A percentile compares a stretch with the other conserved stretches of the same genome.
Evolutionary conservation across 2,797 vertebrate species (phyloP).

Genomic region (Paramormyrops hopkinsi): DNA sequence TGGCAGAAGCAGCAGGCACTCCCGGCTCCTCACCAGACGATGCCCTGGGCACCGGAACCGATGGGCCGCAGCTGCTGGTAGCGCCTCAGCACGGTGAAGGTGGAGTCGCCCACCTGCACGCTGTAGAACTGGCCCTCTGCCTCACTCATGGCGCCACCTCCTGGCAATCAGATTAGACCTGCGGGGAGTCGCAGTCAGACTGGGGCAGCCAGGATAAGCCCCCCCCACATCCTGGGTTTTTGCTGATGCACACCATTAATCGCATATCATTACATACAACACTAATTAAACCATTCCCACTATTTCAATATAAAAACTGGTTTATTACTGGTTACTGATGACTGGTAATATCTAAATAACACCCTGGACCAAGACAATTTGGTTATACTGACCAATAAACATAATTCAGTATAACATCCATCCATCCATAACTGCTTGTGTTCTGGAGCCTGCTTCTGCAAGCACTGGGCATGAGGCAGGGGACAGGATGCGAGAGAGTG

Average conservation of each 20-base stretch:
- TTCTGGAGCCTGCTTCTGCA: no score
- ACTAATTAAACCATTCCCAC: not conserved
- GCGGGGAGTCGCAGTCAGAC: not conserved
- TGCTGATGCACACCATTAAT: not conserved
- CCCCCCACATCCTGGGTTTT: not conserved
- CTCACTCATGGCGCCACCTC: slow-evolving; percentile 78
- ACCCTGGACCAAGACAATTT: not conserved
- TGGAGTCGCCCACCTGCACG: slow-evolving; percentile 95
- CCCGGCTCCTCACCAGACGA: slow-evolving; percentile 78
- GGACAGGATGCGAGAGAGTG: not conserved
- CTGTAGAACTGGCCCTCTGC: slow-evolving; percentile 88
- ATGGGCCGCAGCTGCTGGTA: slow-evolving; percentile 91
- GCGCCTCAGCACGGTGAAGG: slow-evolving; percentile 86
- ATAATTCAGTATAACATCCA: not conserved
- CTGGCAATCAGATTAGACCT: slow-evolving; percentile 54
- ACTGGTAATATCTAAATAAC: not conserved
- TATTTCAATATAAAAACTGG: not conserved
- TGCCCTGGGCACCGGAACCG: slow-evolving; percentile 92
- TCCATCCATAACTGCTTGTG: not conserved
- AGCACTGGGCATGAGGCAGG: not conserved
- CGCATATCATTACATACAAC: not conserved
- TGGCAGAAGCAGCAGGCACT: not conserved
- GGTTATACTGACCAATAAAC: not conserved
- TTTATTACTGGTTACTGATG: not conserved
- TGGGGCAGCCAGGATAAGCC: not conserved